These are phyloP conservation scores for Zaprionus ghesquierei DNA, from an alignment of 1,140 invertebrate genomes.

Conservation along the genomic window DNA sequence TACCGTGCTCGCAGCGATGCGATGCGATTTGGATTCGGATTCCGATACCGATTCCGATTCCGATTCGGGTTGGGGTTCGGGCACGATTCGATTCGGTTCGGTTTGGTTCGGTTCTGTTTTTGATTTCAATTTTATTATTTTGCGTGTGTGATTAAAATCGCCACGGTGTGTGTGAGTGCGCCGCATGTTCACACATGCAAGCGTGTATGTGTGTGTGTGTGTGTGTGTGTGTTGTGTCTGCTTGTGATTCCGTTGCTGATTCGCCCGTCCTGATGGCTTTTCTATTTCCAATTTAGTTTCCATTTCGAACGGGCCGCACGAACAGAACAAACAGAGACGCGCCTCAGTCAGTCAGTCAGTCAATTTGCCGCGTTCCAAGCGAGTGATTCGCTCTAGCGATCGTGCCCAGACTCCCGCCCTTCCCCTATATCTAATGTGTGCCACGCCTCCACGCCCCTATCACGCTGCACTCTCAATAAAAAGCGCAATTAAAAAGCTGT, in stretches of 20 bases:
- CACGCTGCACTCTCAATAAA: no score
- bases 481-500: background rate
- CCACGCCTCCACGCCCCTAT: background rate
- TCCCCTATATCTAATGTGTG: no score
- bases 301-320: constrained; percentile 38
- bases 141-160: constrained; percentile 66
- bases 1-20: background rate
- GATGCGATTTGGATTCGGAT: background rate
- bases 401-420: background rate
- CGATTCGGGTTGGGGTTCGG: background rate
- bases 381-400: constrained; percentile 8
- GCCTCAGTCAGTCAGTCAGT: constrained; percentile 15
- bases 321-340: constrained; percentile 1
- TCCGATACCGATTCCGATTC: no score
- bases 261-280: constrained; percentile 49
- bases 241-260: constrained; percentile 16
- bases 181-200: no score
- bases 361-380: constrained; percentile 31
- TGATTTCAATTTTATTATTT: constrained; percentile 59
- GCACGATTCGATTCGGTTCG: constrained; percentile 6
- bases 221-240: constrained; percentile 9
- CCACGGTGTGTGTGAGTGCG: constrained; percentile 7
- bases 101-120: constrained; percentile 33
- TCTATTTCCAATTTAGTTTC: constrained; percentile 67
- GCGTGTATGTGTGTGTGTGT: background rate